Evolutionary conservation across 2,888 invertebrate species (phyloP).

Genomic region (Dryocosmus kuriphilus): DNA sequence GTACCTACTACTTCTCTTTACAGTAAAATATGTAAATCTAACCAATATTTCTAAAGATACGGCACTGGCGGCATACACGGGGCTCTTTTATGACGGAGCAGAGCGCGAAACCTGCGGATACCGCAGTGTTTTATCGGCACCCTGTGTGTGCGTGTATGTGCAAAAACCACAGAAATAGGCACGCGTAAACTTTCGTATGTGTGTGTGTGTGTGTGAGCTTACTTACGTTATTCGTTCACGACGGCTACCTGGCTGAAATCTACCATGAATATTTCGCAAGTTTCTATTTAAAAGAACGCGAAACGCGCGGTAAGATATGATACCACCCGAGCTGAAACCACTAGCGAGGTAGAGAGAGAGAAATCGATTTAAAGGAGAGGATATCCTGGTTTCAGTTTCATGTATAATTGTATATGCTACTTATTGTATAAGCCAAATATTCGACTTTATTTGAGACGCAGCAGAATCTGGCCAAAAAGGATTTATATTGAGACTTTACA

Average conservation of each 20-base stretch:
- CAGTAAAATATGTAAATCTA: conserved; percentile 76
- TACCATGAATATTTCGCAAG: conserved; percentile 72
- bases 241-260: conserved; percentile 59
- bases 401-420: not conserved
- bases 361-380: conserved; percentile 14
- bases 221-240: conserved; percentile 27
- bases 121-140: conserved; percentile 59
- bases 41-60: conserved; percentile 76
- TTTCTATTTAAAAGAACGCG: conserved; percentile 65
- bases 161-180: conserved; percentile 27
- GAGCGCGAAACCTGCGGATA: conserved; percentile 66
- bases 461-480: no score
- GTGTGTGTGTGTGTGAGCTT: conserved; percentile 9
- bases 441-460: no score
- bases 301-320: conserved; percentile 60
- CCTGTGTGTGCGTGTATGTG: not conserved
- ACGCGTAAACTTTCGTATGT: not conserved
- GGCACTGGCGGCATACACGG: conserved; percentile 57
- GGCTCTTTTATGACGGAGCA: conserved; percentile 70
- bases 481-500: no score
- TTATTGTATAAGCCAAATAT: no score
- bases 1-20: conserved; percentile 67
- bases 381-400: not conserved
- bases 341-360: conserved; percentile 1
- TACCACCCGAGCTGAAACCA: conserved; percentile 37